Percentiles rank a stretch among this genome's conserved stretches.
These are phyloP conservation scores for Sciaenops ocellatus DNA, from an alignment of 2,797 vertebrate genomes.

Conservation along the genomic window DNA sequence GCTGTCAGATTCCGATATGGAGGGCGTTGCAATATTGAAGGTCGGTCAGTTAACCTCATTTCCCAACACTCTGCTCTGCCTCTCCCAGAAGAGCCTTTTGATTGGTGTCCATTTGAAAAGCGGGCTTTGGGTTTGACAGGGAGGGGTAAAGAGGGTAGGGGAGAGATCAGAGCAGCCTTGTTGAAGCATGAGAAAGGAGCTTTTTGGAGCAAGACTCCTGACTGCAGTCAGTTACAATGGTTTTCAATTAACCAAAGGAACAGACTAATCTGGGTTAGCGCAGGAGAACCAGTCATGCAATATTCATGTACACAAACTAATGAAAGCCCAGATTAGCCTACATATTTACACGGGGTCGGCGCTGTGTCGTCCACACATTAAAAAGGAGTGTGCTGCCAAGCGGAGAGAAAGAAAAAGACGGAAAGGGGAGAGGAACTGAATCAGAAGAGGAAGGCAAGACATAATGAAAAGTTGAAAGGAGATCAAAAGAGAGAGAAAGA, in stretches of 20 bases:
- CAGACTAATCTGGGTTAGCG: slow-evolving; percentile 72
- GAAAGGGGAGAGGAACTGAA: slow-evolving; percentile 24
- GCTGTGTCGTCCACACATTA: slow-evolving; percentile 56
- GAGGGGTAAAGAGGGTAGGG: slow-evolving; percentile 21
- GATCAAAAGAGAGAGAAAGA: slow-evolving; percentile 47
- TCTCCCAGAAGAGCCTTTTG: slow-evolving; percentile 75
- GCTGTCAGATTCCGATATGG: slow-evolving; percentile 80
- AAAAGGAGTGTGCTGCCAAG: slow-evolving; percentile 42
- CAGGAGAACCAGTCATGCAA: slow-evolving; percentile 76
- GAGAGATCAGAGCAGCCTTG: slow-evolving; percentile 57
- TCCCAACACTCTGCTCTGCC: slow-evolving; percentile 70
- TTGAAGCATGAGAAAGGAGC: slow-evolving; percentile 50
- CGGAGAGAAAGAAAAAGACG: slow-evolving; percentile 17
- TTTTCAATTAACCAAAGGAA: slow-evolving; percentile 82
- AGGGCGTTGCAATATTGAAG: slow-evolving; percentile 75
- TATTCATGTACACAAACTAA: slow-evolving; percentile 84
- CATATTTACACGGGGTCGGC: slow-evolving; percentile 74
- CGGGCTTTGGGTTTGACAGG: slow-evolving; percentile 63
- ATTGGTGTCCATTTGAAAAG: slow-evolving; percentile 79
- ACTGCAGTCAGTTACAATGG: slow-evolving; percentile 73
- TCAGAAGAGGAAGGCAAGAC: slow-evolving; percentile 31
- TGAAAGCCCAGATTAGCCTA: slow-evolving; percentile 81
- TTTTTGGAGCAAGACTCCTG: slow-evolving; percentile 63
- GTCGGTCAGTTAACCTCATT: slow-evolving; percentile 83
- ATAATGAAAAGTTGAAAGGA: slow-evolving; percentile 57